A percentile compares a stretch with the other conserved stretches of the same genome.
Conservation (phyloP, 1,140 invertebrate genomes). For the Lysiphlebus fabarum region DNA sequence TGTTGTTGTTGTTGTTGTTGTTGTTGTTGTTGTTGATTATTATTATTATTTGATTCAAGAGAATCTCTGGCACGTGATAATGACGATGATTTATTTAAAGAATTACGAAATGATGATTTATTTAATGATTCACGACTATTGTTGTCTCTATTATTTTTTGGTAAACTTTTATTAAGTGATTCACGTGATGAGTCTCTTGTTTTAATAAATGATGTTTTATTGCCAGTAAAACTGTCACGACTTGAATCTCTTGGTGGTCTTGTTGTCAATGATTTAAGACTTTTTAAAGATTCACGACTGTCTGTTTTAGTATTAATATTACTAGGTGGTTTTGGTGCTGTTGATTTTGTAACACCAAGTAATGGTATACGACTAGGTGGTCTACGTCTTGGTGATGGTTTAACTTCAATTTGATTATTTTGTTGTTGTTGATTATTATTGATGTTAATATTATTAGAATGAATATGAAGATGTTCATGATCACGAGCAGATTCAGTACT, state of each 20-base stretch:
- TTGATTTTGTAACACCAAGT: slow-evolving; percentile 53
- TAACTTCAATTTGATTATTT: slow-evolving; percentile 41
- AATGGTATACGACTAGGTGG: slow-evolving; percentile 69
- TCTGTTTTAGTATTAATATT: slow-evolving; percentile 45
- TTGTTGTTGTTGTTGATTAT: slow-evolving; percentile 2
- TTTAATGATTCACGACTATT: slow-evolving; percentile 40
- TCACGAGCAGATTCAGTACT: slow-evolving; percentile 65
- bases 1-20: slow-evolving; percentile 20
- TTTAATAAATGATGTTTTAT: slow-evolving; percentile 22
- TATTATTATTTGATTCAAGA: slow-evolving; percentile 35
- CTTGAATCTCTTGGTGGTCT: slow-evolving; percentile 39
- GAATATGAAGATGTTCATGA: slow-evolving; percentile 41
- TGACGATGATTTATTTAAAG: slow-evolving; percentile 41
- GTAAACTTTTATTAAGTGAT: slow-evolving; percentile 58
- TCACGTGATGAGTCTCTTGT: slow-evolving; percentile 54
- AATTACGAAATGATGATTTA: slow-evolving; percentile 46
- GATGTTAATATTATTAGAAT: background rate
- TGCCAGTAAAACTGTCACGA: slow-evolving; percentile 37
- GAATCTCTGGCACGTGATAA: slow-evolving; percentile 45
- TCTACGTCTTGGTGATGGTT: slow-evolving; percentile 57
- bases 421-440: too few relatives aligned
- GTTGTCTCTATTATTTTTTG: slow-evolving; percentile 42
- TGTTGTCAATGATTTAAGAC: slow-evolving; percentile 52
- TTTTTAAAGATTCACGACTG: slow-evolving; percentile 62
- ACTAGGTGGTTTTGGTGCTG: slow-evolving; percentile 56